These are phyloP conservation scores for Staurois parvus DNA, from an alignment of 2,797 vertebrate species.

Conservation along the genomic window DNA sequence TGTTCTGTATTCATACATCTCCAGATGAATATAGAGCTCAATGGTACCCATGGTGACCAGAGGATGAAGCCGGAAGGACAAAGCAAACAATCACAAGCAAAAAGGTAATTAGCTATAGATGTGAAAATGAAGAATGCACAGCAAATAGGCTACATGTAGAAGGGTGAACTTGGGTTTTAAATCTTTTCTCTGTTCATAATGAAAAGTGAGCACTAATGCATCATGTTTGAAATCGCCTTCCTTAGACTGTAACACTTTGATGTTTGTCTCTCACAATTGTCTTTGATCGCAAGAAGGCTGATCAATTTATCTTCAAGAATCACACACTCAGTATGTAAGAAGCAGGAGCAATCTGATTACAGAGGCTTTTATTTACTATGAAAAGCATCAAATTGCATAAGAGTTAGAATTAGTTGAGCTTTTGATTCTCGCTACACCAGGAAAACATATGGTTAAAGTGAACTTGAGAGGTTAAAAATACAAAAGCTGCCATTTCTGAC, in stretches of 20 bases:
- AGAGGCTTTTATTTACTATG: slow-evolving; percentile 34
- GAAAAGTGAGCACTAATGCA: slow-evolving; percentile 7
- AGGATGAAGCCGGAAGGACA: not conserved
- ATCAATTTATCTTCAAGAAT: slow-evolving; percentile 48
- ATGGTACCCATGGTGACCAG: not conserved
- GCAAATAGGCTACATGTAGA: not conserved
- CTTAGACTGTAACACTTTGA: slow-evolving; percentile 41
- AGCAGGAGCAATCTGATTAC: slow-evolving; percentile 47
- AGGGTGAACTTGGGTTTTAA: not conserved
- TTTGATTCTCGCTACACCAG: not conserved
- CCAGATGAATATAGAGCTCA: not conserved
- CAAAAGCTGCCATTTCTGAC: not conserved
- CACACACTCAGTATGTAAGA: slow-evolving; percentile 29
- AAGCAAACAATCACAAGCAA: not conserved
- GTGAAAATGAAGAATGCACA: not conserved
- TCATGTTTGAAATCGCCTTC: slow-evolving; percentile 3
- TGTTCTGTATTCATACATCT: not conserved
- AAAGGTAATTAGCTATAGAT: not conserved
- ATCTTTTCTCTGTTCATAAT: not conserved
- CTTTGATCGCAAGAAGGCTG: slow-evolving; percentile 47
- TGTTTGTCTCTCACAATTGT: slow-evolving; percentile 38
- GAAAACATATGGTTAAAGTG: not conserved
- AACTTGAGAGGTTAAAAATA: not conserved
- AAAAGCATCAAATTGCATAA: slow-evolving; percentile 1
- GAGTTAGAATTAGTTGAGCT: not conserved